Evolutionary conservation across 2,797 vertebrate species (phyloP), one percentile per base, ranked within the genome.

Genomic region (Arctocebus calabarensis): DNA sequence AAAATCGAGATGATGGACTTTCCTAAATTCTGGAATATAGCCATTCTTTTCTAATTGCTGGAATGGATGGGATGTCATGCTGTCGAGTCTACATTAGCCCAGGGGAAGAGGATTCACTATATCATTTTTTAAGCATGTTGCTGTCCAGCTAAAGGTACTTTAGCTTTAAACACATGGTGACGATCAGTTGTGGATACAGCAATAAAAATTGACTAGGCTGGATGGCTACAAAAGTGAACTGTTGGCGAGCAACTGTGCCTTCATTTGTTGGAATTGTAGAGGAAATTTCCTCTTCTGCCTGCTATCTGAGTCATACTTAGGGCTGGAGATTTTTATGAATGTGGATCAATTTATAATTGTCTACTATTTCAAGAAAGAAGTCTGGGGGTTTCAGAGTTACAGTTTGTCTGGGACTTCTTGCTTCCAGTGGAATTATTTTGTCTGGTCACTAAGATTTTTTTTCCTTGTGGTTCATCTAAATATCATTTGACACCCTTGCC

Each of bases 401-500:
- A 17, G 82, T 98, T 98, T 98, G 96, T 98, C 97, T 98, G 98
- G 98, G 98, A 98, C 98, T 98, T 25, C 98, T 98, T 98, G 98
- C 98, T 98, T 98, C 98, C 98, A 92, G 97, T 98, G 98, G 98
- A 99, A 97, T 98, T 98, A 98, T 98, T 98, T 97, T 98, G 91
- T 98, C 97, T 98, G 98, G 96, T 98, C 98, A 98, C 98, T 98
- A 98, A 98, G 98, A 99, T 98, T 98, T 98, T 98, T 98, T 98
- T 98, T 98, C 85, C 98, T 98, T 98, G 95, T 97, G 98, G 98
- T 98, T 98, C 98, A 98, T 98, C 98, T 98, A 99, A 98, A 98
- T 98, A 98, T 98, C 98, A 98, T 98, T 98, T 99, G 98, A 98
- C 98, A 98, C 98, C 98, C 98, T 98, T 99, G 98, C 98, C 98